Evolutionary conservation across 1,140 invertebrate species (phyloP), one percentile per base, ranked within the genome.

Genomic region (Pantala flavescens): DNA sequence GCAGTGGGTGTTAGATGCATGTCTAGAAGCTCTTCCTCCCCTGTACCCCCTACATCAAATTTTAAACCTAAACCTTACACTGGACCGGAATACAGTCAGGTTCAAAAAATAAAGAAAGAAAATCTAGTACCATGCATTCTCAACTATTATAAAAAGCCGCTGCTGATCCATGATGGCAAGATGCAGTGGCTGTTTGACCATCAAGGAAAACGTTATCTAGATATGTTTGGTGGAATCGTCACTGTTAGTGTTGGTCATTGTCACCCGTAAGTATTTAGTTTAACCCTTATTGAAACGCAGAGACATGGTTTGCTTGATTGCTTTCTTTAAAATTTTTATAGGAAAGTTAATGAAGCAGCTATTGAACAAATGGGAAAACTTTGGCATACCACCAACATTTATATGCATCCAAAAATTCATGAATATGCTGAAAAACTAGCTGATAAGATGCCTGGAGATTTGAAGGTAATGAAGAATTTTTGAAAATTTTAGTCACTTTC

Each of bases 221-320:
- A 99, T 83, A 89, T 98, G 84, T 97, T 97, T 83, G 96, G 89
- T 12, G 97, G 97, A 16, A 98, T 99, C 77, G 96, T 97, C 2
- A 99, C 97, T 0, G 92, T 98, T 28, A 95, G 93, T 73, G 94
- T 98, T n/a, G 97, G 97, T 23, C 97, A 98, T 82, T 98, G 94
- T 82, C 97, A 99, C 86, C 96, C 96, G 94, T 97, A 88, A 91
- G 91, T 88, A 9, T 43, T 24, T n/a, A n/a, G 12, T 9, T 9
- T 36, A 2, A 36, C 24, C 28, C 19, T 36, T 73, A 2, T 74
- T 28, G 2, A 9, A 23, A n/a, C 24, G n/a, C 63, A 19, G 11
- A 36, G 3, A 21, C 28, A 5, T 36, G 9, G 2, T 36, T 36
- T 36, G 28, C 28, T 9, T 36, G 28, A 36, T 36, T n/a, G 9